Percentiles rank a stretch among this genome's conserved stretches.
Conservation (phyloP, 2,797 vertebrate genomes). For the Aplochiton taeniatus region DNA sequence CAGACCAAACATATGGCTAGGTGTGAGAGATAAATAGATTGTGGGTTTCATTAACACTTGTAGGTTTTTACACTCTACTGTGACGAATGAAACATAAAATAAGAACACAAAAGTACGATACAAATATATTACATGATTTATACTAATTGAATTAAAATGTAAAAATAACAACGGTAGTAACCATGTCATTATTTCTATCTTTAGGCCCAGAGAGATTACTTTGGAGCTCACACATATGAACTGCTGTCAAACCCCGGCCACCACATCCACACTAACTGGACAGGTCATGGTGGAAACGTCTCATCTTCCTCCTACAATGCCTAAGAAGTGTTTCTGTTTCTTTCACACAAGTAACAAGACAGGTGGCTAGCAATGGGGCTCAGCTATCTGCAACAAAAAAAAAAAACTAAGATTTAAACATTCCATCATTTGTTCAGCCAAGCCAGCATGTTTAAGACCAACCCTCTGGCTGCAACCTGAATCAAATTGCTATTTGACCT, state of each 20-base stretch:
- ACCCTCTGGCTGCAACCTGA: slow-evolving; percentile 13
- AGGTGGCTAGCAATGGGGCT: not conserved
- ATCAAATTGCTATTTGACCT: slow-evolving; percentile 29
- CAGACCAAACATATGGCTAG: slow-evolving; percentile 24
- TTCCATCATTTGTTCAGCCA: slow-evolving; percentile 40
- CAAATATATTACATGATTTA: no score
- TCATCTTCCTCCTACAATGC: slow-evolving; percentile 95
- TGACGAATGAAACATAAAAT: slow-evolving; percentile 1
- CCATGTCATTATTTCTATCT: not conserved
- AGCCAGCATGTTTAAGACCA: slow-evolving; percentile 26
- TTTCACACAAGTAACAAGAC: not conserved
- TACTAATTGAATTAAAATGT: no score
- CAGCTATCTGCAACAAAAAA: not conserved
- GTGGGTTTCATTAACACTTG: not conserved
- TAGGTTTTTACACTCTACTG: not conserved
- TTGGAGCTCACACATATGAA: slow-evolving; percentile 96
- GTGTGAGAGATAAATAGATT: slow-evolving; percentile 19
- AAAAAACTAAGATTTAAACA: slow-evolving; percentile 45
- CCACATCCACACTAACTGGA: slow-evolving; percentile 96
- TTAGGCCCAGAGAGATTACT: slow-evolving; percentile 97
- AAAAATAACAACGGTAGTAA: no score
- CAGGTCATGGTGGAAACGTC: slow-evolving; percentile 89
- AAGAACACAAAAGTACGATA: no score
- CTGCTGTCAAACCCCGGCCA: slow-evolving; percentile 84
- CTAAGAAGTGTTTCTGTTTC: slow-evolving; percentile 49